phyloP scores from a whole-genome alignment of 2,113 vertebrate genomes.

The Ophthalmolycus amberensis region DNA sequence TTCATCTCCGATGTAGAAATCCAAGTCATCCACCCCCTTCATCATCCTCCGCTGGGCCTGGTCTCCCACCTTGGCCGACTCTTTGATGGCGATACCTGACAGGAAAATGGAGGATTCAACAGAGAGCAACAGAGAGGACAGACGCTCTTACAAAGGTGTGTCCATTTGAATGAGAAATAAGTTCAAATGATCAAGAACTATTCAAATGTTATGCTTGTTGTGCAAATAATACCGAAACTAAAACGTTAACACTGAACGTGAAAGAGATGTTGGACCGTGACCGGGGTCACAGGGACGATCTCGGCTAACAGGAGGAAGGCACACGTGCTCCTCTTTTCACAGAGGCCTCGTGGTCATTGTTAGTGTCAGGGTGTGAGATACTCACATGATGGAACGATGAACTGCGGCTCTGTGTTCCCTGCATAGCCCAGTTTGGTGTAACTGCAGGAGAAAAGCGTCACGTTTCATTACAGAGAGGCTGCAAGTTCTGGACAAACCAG shows the following conservation, averaged over 20 bases:
- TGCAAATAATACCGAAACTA: neutral
- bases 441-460: constrained; percentile 82
- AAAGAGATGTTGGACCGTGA: neutral
- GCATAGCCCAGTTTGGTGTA: constrained; percentile 99
- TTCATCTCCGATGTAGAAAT: constrained; percentile 99
- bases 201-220: neutral
- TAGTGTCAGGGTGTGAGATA: constrained; percentile 38
- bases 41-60: constrained; percentile 97
- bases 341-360: neutral
- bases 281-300: neutral
- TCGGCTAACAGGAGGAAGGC: neutral
- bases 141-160: neutral
- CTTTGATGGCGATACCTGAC: constrained; percentile 98
- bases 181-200: neutral
- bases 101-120: constrained; percentile 6
- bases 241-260: neutral
- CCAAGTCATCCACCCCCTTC: constrained; percentile 98
- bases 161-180: neutral
- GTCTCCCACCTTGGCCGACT: constrained; percentile 97
- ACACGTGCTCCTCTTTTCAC: neutral
- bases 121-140: neutral
- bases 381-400: constrained; percentile 99
- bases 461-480: neutral
- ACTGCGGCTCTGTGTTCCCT: constrained; percentile 98
- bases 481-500: neutral